These are phyloP conservation scores for Pseudococcus jackbeardsleyi DNA, from an alignment of 2,888 invertebrate genomes.

Conservation along the genomic window DNA sequence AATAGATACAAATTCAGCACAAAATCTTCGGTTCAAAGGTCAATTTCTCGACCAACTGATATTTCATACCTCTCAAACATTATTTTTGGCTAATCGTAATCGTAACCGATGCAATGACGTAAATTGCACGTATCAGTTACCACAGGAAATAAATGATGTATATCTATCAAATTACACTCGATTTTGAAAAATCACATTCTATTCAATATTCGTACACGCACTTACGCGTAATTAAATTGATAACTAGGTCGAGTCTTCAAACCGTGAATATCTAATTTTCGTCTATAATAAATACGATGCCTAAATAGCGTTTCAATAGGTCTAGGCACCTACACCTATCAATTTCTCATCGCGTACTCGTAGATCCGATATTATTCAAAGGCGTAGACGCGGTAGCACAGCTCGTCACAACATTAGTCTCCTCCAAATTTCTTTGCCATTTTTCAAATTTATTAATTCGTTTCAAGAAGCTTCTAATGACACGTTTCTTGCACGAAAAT, in stretches of 20 bases:
- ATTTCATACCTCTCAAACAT: too few relatives aligned
- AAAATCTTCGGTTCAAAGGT: too few relatives aligned
- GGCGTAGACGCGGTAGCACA: neutral
- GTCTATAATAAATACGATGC: neutral
- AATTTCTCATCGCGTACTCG: neutral
- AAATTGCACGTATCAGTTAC: too few relatives aligned
- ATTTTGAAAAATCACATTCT: neutral
- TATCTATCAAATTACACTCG: neutral
- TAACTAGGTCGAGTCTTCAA: neutral
- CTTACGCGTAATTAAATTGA: neutral
- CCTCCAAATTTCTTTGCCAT: constrained; percentile 15
- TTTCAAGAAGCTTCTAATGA: constrained; percentile 6
- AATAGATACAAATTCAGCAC: too few relatives aligned
- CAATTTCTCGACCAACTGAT: too few relatives aligned
- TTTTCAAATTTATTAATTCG: constrained; percentile 17
- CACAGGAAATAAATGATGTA: neutral
- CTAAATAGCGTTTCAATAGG: neutral
- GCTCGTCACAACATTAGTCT: neutral
- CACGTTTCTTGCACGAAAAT: constrained; percentile 71
- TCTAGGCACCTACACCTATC: neutral
- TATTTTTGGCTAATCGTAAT: too few relatives aligned
- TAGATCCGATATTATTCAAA: neutral
- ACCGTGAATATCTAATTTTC: neutral
- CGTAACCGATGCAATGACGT: too few relatives aligned
- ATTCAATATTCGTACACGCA: neutral